Evolutionary conservation across 2,113 vertebrate species (phyloP).

Genomic region (Nanorana parkeri): DNA sequence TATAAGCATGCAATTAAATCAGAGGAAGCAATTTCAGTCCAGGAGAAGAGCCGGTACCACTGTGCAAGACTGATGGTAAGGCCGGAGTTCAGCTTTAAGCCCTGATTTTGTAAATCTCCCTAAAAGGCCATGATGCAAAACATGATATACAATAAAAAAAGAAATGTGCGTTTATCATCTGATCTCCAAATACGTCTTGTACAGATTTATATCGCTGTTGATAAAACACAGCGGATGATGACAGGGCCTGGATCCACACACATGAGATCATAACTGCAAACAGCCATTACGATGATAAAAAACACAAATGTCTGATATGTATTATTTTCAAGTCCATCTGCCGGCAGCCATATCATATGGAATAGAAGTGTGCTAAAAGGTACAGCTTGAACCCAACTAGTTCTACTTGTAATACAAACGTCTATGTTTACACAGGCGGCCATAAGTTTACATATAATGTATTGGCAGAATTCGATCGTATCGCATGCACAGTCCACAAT

Average conservation of each 20-base stretch:
- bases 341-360: background rate
- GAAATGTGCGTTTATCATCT: background rate
- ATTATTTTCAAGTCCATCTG: constrained; percentile 25
- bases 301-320: constrained; percentile 19
- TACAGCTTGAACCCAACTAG: no score
- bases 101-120: background rate
- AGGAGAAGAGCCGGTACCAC: no score
- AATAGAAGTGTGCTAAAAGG: no score
- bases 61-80: no score
- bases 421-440: no score
- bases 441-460: no score
- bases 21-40: no score
- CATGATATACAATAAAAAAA: background rate
- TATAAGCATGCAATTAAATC: no score
- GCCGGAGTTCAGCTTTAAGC: no score
- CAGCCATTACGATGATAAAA: constrained; percentile 2
- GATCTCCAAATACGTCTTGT: constrained; percentile 11
- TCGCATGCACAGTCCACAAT: no score
- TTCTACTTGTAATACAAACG: no score
- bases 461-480: no score
- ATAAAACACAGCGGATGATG: background rate
- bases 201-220: background rate
- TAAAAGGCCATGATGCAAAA: constrained; percentile 3
- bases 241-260: background rate
- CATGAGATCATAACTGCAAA: background rate